phyloP scores from a whole-genome alignment of 64 coral and sea anemone species.

The Montipora foliosa region DNA sequence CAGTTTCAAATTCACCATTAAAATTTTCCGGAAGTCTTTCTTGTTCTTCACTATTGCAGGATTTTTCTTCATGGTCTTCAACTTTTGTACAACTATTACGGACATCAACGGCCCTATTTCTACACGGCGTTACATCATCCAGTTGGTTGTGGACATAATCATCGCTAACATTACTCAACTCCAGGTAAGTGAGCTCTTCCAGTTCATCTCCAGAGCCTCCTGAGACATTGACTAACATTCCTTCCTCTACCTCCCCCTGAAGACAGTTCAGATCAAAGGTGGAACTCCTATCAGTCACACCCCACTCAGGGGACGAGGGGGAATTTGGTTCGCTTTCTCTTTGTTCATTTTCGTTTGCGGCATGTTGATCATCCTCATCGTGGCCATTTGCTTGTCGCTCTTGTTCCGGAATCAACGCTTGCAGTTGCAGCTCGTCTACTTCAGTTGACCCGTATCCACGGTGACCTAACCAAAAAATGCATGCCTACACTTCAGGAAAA shows the following conservation, averaged over 20 bases:
- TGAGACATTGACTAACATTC: slow-evolving; percentile 26
- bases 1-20: not conserved
- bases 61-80: slow-evolving; percentile 14
- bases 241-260: slow-evolving; percentile 30
- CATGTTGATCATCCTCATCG: not conserved
- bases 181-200: not conserved
- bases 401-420: slow-evolving; percentile 13
- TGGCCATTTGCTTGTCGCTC: slow-evolving; percentile 17
- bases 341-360: not conserved
- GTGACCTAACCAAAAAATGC: slow-evolving; percentile 35
- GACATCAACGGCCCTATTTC: not conserved
- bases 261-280: not conserved
- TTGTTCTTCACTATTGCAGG: not conserved
- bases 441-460: slow-evolving; percentile 76
- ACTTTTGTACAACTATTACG: too few relatives aligned
- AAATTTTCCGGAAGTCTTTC: not conserved
- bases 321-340: slow-evolving; percentile 14
- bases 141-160: not conserved
- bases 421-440: slow-evolving; percentile 3
- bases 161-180: not conserved
- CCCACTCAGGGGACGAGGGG: slow-evolving; percentile 34
- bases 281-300: not conserved
- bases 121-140: not conserved
- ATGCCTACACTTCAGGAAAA: not conserved
- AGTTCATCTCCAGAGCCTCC: slow-evolving; percentile 12